Conservation (phyloP, 2,113 vertebrate species). For the Clarias gariepinus region DNA sequence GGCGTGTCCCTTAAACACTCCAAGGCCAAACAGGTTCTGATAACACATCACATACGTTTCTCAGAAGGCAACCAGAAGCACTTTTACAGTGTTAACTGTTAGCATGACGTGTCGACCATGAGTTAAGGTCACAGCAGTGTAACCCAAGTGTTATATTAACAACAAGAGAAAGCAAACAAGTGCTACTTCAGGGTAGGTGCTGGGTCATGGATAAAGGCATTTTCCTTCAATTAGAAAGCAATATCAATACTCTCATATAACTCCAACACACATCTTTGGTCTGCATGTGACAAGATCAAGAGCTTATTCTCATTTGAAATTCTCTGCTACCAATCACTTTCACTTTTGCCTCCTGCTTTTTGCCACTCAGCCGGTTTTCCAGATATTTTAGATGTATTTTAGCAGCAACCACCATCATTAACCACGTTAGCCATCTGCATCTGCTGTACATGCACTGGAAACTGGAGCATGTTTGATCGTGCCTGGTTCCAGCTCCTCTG, state of each 20-base stretch:
- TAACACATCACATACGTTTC: slow-evolving; percentile 18
- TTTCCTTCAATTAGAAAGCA: not conserved
- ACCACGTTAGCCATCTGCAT: slow-evolving; percentile 12
- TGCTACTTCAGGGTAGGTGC: not conserved
- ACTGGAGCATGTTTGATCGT: slow-evolving; percentile 19
- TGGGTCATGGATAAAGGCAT: not conserved
- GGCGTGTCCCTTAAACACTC: slow-evolving; percentile 7
- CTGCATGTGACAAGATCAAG: not conserved
- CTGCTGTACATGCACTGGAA: not conserved
- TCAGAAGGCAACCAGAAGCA: not conserved
- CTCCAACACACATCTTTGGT: not conserved
- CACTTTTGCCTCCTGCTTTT: not conserved
- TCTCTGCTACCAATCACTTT: no score
- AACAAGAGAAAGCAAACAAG: slow-evolving; percentile 51
- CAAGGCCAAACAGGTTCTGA: not conserved
- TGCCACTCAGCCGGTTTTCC: not conserved
- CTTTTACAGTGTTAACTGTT: slow-evolving; percentile 38
- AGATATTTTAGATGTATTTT: not conserved
- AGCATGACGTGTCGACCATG: slow-evolving; percentile 47
- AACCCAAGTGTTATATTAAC: slow-evolving; percentile 38
- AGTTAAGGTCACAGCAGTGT: slow-evolving; percentile 47
- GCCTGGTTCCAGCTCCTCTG: slow-evolving; percentile 12
- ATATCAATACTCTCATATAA: not conserved
- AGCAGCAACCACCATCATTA: not conserved
- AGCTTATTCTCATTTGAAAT: not conserved